Evolutionary conservation across 2,888 invertebrate species (phyloP), one percentile per base, ranked within the genome.

Genomic region (Augochlorella aurata): DNA sequence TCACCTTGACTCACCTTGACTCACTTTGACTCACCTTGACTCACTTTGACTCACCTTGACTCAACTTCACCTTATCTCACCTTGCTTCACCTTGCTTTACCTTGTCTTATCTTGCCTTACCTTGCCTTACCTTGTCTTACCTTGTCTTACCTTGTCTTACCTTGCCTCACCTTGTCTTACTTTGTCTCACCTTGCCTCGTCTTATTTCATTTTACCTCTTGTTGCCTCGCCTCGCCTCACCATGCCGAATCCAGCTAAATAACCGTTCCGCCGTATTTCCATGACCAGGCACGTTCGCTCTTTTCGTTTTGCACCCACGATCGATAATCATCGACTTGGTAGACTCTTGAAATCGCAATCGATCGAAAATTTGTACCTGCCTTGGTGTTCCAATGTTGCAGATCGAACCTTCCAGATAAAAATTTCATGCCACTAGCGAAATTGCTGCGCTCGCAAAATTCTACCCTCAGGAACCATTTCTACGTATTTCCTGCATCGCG

Each of bases 261-360:
- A 72, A 82, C 79, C 76, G 81, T 81, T 85, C 79, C 83, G 81
- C 74, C 82, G 72, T 79, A 67, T 83, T 86, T 85, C 67, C 82
- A 83, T 66, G 52, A 58, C 14, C 63, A 18, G 49, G 12, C 38
- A 7, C 47, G 67, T 29, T 47, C 65, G 24, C 24, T 54, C 52
- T 12, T 45, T 63, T 58, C 65, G 47, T 67, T 44, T 45, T n/a
- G 16, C 68, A 24, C 21, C 16, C 18, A 61, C 45, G 67, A 82
- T 75, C 81, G 79, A 82, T 72, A 67, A 61, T n/a, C 73, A 12
- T 4, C 50, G 61, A n/a, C 38, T 50, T 65, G 65, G 44, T 21
- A 38, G 16, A 16, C 29, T 50, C 73, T 9, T 2, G 12, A 63
- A 38, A 73, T 61, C 38, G 38, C 29, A 14, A n/a, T 9, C 5